Percentiles rank a stretch among this genome's conserved stretches.
Evolutionary conservation across 1,140 invertebrate genomes (phyloP).

Genomic region (Drosophila gunungcola): DNA sequence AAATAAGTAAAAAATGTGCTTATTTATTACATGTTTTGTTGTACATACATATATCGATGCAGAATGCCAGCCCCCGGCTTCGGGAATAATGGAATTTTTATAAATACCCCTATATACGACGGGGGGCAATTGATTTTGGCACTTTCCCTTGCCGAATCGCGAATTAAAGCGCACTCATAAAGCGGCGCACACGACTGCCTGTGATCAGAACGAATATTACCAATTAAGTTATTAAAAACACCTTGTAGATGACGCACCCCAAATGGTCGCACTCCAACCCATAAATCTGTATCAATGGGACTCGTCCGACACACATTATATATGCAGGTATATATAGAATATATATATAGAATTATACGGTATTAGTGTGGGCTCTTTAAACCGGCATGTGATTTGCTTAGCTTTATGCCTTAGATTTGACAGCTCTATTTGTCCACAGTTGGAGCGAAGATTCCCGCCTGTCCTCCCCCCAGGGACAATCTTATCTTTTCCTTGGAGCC

Average conservation of each 20-base stretch:
- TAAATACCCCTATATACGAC: constrained; percentile 33
- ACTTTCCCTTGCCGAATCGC: constrained; percentile 29
- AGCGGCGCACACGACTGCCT: constrained; percentile 47
- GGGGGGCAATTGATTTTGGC: constrained; percentile 16
- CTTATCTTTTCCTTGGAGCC: constrained; percentile 52
- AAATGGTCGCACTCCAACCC: constrained; percentile 21
- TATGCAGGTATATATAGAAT: background rate
- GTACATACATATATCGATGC: constrained; percentile 3
- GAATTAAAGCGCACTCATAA: constrained; percentile 30
- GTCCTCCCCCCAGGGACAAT: constrained; percentile 34
- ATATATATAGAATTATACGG: background rate
- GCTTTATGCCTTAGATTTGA: constrained; percentile 28
- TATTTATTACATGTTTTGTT: constrained; percentile 15
- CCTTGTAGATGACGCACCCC: constrained; percentile 41
- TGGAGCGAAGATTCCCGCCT: constrained; percentile 30
- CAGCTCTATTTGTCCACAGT: background rate
- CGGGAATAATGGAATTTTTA: constrained; percentile 37
- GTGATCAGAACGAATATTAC: constrained; percentile 24
- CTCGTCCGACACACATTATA: background rate
- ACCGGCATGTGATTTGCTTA: constrained; percentile 36
- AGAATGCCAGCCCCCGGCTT: constrained; percentile 16
- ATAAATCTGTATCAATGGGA: constrained; percentile 45
- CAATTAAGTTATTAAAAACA: constrained; percentile 57
- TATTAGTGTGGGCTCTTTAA: background rate
- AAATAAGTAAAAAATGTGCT: constrained; percentile 30